A percentile compares a stretch with the other conserved stretches of the same genome.
These are phyloP conservation scores for Dromius quadrimaculatus DNA, from an alignment of 2,888 invertebrate genomes.

Conservation along the genomic window DNA sequence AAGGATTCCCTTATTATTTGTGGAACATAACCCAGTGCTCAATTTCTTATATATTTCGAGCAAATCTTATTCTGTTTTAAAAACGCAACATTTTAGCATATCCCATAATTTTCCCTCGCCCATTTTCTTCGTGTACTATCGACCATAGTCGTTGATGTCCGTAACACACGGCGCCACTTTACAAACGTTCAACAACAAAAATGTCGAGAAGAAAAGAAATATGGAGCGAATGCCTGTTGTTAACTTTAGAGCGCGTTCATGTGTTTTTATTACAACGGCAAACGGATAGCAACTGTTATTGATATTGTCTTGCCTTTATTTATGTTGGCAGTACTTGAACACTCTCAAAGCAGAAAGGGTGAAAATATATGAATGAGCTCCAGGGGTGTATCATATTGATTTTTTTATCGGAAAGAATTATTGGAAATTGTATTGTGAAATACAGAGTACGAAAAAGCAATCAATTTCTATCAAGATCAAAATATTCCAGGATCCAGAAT, in stretches of 20 bases:
- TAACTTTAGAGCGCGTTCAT: slow-evolving; percentile 12
- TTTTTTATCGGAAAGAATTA: slow-evolving; percentile 5
- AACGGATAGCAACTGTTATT: slow-evolving; percentile 28
- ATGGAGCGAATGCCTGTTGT: slow-evolving; percentile 1
- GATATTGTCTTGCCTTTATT: slow-evolving; percentile 28
- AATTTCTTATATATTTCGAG: too few relatives aligned
- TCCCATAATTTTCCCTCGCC: neutral
- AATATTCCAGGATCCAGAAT: too few relatives aligned
- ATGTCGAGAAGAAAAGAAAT: slow-evolving; percentile 13
- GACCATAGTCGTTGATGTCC: slow-evolving; percentile 1
- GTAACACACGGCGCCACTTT: neutral
- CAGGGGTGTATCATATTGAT: slow-evolving; percentile 6
- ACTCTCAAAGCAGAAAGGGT: slow-evolving; percentile 5
- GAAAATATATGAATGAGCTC: slow-evolving; percentile 1
- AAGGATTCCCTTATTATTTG: too few relatives aligned
- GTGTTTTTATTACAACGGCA: slow-evolving; percentile 16
- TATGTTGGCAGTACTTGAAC: slow-evolving; percentile 23
- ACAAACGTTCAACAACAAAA: neutral
- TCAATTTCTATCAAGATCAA: too few relatives aligned
- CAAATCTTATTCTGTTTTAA: too few relatives aligned
- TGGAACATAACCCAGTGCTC: too few relatives aligned
- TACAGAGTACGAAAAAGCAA: too few relatives aligned
- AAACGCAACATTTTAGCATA: too few relatives aligned
- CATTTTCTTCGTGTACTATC: neutral
- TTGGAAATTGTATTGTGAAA: too few relatives aligned